These are phyloP conservation scores for Drosophila nigrodunni DNA, from an alignment of 1,140 invertebrate genomes.

Conservation along the genomic window DNA sequence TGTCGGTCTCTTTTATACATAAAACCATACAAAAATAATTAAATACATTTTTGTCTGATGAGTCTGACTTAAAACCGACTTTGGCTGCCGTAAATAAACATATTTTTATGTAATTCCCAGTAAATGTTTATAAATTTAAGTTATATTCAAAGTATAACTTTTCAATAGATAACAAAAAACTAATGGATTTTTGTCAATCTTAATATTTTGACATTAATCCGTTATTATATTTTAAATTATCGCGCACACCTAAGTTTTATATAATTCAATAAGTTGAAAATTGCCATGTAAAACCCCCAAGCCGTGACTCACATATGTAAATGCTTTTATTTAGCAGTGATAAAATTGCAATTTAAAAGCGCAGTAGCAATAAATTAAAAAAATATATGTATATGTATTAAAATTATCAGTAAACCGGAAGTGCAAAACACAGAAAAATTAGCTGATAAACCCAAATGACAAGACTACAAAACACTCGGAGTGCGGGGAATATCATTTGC, in stretches of 20 bases:
- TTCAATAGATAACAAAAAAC: not conserved
- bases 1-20: not conserved
- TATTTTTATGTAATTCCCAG: not conserved
- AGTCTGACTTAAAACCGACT: constrained; percentile 2
- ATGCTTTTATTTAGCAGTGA: constrained; percentile 1
- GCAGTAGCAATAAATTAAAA: constrained; percentile 33
- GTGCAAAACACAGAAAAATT: constrained; percentile 46
- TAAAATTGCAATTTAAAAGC: constrained; percentile 33
- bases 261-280: not conserved
- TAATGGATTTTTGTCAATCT: constrained; percentile 1
- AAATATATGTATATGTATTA: constrained; percentile 10
- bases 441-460: constrained; percentile 37
- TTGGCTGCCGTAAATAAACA: not conserved
- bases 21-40: not conserved
- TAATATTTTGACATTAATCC: not conserved
- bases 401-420: constrained; percentile 47
- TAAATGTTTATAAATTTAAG: no score
- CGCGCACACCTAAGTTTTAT: not conserved
- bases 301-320: constrained; percentile 24
- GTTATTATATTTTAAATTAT: not conserved
- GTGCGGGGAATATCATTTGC: not conserved
- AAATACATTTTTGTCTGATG: not conserved
- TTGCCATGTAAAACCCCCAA: not conserved
- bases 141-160: no score
- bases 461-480: constrained; percentile 1